A percentile compares a stretch with the other conserved stretches of the same genome.
Evolutionary conservation across 1,140 invertebrate species (phyloP).

Genomic region (Tetramorium alpestre): DNA sequence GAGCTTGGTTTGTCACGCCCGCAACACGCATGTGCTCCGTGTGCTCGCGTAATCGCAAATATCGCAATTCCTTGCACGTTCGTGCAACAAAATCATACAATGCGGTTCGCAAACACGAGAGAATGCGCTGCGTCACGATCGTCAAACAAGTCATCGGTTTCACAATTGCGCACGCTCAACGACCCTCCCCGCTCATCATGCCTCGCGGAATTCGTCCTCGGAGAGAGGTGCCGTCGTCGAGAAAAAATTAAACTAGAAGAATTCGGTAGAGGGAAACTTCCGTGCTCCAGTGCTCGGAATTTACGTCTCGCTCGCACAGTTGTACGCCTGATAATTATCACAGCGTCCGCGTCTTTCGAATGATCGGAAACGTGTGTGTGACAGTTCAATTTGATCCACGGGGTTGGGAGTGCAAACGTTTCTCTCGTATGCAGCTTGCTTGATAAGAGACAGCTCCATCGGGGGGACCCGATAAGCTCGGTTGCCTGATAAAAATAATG

Average conservation of each 20-base stretch:
- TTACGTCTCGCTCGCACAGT: neutral
- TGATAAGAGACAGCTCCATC: neutral
- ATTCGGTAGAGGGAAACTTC: neutral
- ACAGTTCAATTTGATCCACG: neutral
- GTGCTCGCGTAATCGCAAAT: neutral
- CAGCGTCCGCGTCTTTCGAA: neutral
- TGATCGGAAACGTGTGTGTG: neutral
- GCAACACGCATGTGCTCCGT: neutral
- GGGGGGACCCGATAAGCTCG: neutral
- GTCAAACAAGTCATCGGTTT: slow-evolving; percentile 46
- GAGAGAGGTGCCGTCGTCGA: neutral
- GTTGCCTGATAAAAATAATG: slow-evolving; percentile 1
- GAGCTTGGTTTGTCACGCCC: neutral
- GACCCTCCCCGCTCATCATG: neutral
- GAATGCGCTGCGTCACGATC: slow-evolving; percentile 30
- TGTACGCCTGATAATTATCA: neutral
- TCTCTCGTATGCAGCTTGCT: neutral
- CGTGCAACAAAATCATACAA: slow-evolving; percentile 1
- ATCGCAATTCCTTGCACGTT: neutral
- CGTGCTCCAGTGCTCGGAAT: neutral
- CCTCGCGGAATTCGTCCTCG: neutral
- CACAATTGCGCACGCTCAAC: slow-evolving; percentile 10
- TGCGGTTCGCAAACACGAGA: neutral
- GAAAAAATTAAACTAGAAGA: neutral
- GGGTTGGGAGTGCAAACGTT: neutral